phyloP scores from a whole-genome alignment of 2,888 invertebrate genomes.

The Eupithecia vulgata region DNA sequence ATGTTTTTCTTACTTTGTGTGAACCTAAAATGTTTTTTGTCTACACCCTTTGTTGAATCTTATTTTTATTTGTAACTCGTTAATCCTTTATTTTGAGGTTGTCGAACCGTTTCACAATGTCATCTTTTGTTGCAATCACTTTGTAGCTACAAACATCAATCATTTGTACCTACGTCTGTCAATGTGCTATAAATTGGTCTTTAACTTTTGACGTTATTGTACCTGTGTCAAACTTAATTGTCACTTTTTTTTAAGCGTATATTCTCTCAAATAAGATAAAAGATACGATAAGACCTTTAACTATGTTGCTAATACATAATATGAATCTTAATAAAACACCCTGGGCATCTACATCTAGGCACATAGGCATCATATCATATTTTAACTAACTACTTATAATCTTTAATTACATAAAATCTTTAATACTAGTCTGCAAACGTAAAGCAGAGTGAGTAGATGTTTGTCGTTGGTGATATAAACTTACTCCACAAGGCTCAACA shows the following conservation, averaged over 20 bases:
- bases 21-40: slow-evolving; percentile 30
- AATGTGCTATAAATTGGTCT: slow-evolving; percentile 4
- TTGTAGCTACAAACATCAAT: slow-evolving; percentile 10
- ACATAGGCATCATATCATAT: too few relatives aligned
- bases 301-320: too few relatives aligned
- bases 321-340: too few relatives aligned
- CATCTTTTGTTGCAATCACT: slow-evolving; percentile 44
- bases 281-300: too few relatives aligned
- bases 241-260: background rate
- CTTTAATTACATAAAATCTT: too few relatives aligned
- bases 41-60: slow-evolving; percentile 35
- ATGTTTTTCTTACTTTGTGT: slow-evolving; percentile 15
- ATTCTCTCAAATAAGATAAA: too few relatives aligned
- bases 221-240: background rate
- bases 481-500: too few relatives aligned
- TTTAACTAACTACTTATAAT: too few relatives aligned
- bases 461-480: too few relatives aligned
- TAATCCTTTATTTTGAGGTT: slow-evolving; percentile 51
- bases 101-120: slow-evolving; percentile 53
- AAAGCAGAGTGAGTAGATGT: too few relatives aligned
- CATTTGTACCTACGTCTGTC: background rate
- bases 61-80: slow-evolving; percentile 48
- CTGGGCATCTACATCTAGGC: too few relatives aligned
- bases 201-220: background rate
- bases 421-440: too few relatives aligned